Evolutionary conservation across 2,113 vertebrate species (phyloP), one percentile per base, ranked within the genome.

Genomic region (Okapia johnstoni): DNA sequence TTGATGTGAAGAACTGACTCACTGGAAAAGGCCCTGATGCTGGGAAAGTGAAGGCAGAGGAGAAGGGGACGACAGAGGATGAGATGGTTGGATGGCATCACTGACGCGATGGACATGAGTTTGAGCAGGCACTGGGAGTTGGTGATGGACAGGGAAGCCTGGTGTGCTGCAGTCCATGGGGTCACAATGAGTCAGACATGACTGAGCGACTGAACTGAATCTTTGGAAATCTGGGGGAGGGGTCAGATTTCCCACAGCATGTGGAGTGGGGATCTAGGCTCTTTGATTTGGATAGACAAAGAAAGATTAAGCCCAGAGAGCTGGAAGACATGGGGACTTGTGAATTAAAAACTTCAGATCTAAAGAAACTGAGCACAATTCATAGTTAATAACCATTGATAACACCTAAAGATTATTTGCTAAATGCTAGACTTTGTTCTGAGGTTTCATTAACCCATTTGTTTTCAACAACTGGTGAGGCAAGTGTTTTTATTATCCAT

Each of bases 161-260:
- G 66, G 19, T 73, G 2, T 23, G n/a, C 66, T 13, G n/a, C 2
- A 40, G 1, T 40, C n/a, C 66, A 23, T 40, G n/a, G n/a, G n/a
- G n/a, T 40, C n/a, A 40, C n/a, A 73, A 40, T 13, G 19, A 73
- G 21, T 73, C 0, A 0, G n/a, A 40, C 66, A 40, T 23, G n/a
- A 40, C 66, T 73, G n/a, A 40, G n/a, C 0, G 2, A 73, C n/a
- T 73, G n/a, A 12, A 40, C n/a, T 73, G 21, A 70, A 46, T n/a
- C 43, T 33, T 70, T 79, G 61, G 28, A 17, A 89, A 93, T 63
- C 26, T 52, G 7, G 28, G 19, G 17, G 11, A n/a, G 33, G 13
- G 2, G 7, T 14, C 21, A 36, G 43, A 26, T 85, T 61, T 79
- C n/a, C 92, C 15, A 15, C 13, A 16, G 48, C 13, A 11, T 43